These are phyloP conservation scores for Lagenorhynchus albirostris DNA, from an alignment of 2,113 vertebrate species.

Conservation along the genomic window DNA sequence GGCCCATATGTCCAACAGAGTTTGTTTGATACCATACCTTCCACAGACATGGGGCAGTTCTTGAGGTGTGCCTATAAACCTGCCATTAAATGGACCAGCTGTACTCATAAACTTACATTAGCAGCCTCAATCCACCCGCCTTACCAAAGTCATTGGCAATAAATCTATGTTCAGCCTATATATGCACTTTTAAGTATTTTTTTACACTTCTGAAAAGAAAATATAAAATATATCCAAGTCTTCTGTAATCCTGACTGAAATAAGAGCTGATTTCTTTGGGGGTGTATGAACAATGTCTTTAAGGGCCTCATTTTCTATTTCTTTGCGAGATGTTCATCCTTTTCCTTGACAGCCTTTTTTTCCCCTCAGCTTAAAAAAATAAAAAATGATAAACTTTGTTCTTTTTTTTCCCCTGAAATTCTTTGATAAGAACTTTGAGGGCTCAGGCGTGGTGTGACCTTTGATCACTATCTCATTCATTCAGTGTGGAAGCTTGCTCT, in stretches of 20 bases:
- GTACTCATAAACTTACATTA: conserved; percentile 86
- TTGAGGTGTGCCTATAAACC: conserved; percentile 87
- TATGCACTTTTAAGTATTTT: conserved; percentile 85
- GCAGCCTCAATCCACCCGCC: conserved; percentile 78
- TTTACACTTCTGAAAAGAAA: conserved; percentile 85
- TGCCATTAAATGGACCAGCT: conserved; percentile 87
- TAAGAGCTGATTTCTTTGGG: conserved; percentile 64
- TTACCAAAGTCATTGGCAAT: conserved; percentile 82
- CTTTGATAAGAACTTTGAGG: not conserved
- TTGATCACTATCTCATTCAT: not conserved
- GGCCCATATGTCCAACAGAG: conserved; percentile 84
- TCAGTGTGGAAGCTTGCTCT: not conserved
- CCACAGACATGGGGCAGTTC: conserved; percentile 80
- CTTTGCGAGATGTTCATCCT: conserved; percentile 13
- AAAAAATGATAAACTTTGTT: not conserved
- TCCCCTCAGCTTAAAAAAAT: not conserved
- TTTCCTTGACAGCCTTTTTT: not conserved
- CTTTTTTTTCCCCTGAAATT: not conserved
- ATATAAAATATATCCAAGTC: conserved; percentile 80
- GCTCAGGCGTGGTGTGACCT: not conserved
- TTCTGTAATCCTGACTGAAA: conserved; percentile 72
- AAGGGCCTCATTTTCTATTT: conserved; percentile 71
- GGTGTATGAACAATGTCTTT: conserved; percentile 60
- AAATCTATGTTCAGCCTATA: conserved; percentile 87
- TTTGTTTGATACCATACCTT: conserved; percentile 86